Evolutionary conservation across 2,113 vertebrate genomes (phyloP).

Genomic region (Phrynosoma platyrhinos): DNA sequence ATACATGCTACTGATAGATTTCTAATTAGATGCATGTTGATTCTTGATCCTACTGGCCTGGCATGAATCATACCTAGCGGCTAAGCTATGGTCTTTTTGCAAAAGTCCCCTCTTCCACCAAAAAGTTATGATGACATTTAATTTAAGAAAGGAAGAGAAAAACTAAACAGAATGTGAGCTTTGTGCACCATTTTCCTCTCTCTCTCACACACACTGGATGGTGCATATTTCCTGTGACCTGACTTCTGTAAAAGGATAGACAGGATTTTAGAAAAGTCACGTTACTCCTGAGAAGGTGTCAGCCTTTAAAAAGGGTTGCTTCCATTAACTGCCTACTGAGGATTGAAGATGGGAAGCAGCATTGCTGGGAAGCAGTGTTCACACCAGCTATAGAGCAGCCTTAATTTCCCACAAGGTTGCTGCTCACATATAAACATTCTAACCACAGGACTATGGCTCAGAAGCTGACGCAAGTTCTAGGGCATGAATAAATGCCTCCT

Average conservation of each 20-base stretch:
- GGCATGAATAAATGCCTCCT: not conserved
- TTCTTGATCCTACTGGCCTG: not conserved
- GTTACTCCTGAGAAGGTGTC: not conserved
- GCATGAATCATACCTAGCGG: not conserved
- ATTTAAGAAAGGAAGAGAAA: not conserved
- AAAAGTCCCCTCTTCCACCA: not conserved
- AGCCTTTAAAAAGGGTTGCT: constrained; percentile 25
- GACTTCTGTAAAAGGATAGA: not conserved
- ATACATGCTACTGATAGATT: too few species aligned
- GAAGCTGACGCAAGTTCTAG: not conserved
- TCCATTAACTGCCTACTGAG: not conserved
- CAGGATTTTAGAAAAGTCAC: not conserved
- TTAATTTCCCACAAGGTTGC: not conserved
- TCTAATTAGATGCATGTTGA: too few species aligned
- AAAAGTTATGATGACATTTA: not conserved
- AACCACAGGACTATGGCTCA: not conserved
- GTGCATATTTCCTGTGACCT: not conserved
- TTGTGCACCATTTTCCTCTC: not conserved
- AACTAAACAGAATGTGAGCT: not conserved
- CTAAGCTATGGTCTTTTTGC: not conserved
- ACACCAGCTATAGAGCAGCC: accelerated
- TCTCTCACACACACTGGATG: not conserved
- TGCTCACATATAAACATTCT: accelerated
- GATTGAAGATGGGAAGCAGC: not conserved
- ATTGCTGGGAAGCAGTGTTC: not conserved